Percentiles rank a stretch among this genome's conserved stretches.
phyloP scores from a whole-genome alignment of 2,888 invertebrate species.

The Fissipunctia ypsillon region DNA sequence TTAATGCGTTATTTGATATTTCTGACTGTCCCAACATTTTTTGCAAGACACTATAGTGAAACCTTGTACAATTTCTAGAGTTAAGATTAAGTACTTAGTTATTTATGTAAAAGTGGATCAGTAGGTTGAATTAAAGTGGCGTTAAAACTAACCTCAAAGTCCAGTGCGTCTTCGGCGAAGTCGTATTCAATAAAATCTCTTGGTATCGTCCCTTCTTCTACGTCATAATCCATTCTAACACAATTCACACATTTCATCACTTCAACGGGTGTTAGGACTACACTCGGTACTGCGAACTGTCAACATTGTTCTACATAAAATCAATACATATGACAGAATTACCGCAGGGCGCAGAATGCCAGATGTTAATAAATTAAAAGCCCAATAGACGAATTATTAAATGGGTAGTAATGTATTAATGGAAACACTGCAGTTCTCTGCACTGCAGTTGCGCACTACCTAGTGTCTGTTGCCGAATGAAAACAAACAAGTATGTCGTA shows the following conservation, averaged over 20 bases:
- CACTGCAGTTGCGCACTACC: slow-evolving; percentile 21
- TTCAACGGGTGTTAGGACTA: slow-evolving; percentile 51
- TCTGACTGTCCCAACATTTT: not conserved
- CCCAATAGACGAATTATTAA: not conserved
- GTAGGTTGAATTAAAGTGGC: not conserved
- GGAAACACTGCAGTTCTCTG: slow-evolving; percentile 17
- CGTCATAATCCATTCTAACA: slow-evolving; percentile 81
- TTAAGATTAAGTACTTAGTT: not conserved
- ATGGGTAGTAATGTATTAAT: not conserved
- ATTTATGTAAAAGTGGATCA: not conserved
- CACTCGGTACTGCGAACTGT: slow-evolving; percentile 29
- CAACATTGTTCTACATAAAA: slow-evolving; percentile 61
- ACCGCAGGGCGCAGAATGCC: slow-evolving; percentile 25
- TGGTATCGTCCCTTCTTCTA: slow-evolving; percentile 84
- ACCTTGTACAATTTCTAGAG: not conserved
- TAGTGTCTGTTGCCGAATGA: slow-evolving; percentile 3
- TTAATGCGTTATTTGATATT: not conserved
- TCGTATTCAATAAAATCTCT: slow-evolving; percentile 85
- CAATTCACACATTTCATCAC: slow-evolving; percentile 82
- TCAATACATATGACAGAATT: slow-evolving; percentile 53
- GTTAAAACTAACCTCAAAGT: slow-evolving; percentile 86
- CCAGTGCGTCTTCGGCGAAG: slow-evolving; percentile 87
- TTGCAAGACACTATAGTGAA: not conserved
- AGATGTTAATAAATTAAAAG: not conserved
- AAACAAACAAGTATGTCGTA: slow-evolving; percentile 47